Percentiles rank a stretch among this genome's conserved stretches.
Evolutionary conservation across 2,113 vertebrate genomes (phyloP).

Genomic region (Harpagus bidentatus): DNA sequence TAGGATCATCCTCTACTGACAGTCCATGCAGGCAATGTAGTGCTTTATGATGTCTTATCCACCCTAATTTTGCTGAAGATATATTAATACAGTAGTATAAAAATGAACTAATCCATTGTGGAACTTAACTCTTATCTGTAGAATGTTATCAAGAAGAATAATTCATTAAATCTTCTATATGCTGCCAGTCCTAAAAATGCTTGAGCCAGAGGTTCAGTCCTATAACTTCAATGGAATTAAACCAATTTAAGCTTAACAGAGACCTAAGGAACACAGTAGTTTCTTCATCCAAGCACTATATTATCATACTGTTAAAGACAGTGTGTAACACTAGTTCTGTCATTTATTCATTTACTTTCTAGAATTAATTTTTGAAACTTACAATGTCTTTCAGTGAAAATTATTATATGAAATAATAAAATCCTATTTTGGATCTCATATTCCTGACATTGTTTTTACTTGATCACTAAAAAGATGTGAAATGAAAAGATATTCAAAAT

Average conservation of each 20-base stretch:
- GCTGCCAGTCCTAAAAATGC: not conserved
- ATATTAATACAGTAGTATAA: not conserved
- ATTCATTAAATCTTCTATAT: not conserved
- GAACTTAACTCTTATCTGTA: not conserved
- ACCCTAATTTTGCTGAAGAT: not conserved
- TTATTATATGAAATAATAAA: not conserved
- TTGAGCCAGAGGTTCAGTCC: not conserved
- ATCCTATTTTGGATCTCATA: not conserved
- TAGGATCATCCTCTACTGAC: not conserved
- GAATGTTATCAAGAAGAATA: not conserved
- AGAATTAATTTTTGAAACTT: not conserved
- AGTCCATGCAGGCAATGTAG: not conserved
- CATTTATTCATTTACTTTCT: not conserved
- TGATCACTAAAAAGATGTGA: not conserved
- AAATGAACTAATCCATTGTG: not conserved
- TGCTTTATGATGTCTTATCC: not conserved
- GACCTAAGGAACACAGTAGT: not conserved
- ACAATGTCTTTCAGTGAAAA: not conserved
- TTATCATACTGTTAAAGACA: not conserved
- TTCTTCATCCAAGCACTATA: not conserved
- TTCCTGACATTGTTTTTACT: not conserved
- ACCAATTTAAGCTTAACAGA: not conserved
- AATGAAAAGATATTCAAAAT: not conserved
- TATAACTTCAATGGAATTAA: not conserved
- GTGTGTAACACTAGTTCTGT: rapidly evolving